These are phyloP conservation scores for Alauda arvensis DNA, from an alignment of 2,797 vertebrate genomes.

Conservation along the genomic window DNA sequence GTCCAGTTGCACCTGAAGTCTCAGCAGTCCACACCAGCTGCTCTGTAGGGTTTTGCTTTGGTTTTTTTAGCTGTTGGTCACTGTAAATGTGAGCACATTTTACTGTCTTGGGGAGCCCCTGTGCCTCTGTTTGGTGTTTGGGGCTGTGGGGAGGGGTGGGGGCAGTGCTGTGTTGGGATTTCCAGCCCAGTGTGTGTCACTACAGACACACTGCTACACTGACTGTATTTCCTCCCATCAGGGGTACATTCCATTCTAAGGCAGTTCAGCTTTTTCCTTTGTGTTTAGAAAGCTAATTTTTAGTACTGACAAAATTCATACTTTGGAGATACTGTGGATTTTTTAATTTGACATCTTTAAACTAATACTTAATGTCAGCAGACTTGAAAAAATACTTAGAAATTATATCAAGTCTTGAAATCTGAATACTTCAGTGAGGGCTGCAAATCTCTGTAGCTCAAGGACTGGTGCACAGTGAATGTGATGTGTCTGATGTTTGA, in stretches of 20 bases:
- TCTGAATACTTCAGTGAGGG: not conserved
- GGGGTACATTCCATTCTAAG: not conserved
- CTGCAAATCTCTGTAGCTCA: not conserved
- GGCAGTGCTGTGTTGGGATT: not conserved
- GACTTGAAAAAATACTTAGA: not conserved
- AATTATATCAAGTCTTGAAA: not conserved
- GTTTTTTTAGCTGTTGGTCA: not conserved
- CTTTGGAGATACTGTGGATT: not conserved
- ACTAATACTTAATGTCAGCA: not conserved
- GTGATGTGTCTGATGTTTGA: not conserved
- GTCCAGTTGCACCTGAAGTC: not conserved
- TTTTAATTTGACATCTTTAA: not conserved
- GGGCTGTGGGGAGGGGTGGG: not conserved
- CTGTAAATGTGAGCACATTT: rapidly evolving
- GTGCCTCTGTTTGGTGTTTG: not conserved
- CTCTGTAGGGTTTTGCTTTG: not conserved
- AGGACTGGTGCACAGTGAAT: not conserved
- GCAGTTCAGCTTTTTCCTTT: not conserved
- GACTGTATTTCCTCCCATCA: not conserved
- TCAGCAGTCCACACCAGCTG: not conserved
- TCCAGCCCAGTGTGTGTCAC: not conserved
- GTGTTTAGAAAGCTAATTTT: not conserved
- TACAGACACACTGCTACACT: not conserved
- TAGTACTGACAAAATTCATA: not conserved
- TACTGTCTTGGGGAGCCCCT: not conserved